phyloP scores from a whole-genome alignment of 2,888 invertebrate species.

The Caenorhabditis uteleia region DNA sequence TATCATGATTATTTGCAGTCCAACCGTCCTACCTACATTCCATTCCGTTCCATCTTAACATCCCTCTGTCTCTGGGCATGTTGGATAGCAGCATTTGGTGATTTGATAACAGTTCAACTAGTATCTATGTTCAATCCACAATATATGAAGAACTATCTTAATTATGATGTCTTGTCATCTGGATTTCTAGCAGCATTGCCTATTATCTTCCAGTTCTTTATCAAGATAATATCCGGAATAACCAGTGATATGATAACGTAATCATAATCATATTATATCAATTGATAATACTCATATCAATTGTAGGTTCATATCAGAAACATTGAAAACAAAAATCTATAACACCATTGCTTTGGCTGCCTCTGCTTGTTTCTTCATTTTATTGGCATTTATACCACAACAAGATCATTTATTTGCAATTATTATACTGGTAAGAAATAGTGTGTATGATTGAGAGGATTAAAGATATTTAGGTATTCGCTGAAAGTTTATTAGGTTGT shows the following conservation, averaged over 20 bases:
- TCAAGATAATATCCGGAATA: conserved; percentile 37
- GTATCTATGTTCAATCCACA: conserved; percentile 50
- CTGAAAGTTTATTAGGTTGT: conserved; percentile 46
- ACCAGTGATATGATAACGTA: conserved; percentile 37
- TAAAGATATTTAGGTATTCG: conserved; percentile 24
- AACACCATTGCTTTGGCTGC: conserved; percentile 40
- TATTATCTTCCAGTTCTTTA: conserved; percentile 43
- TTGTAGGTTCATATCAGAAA: conserved; percentile 34
- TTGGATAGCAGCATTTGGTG: conserved; percentile 49
- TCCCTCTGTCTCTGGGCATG: conserved; percentile 40
- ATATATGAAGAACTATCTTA: conserved; percentile 48
- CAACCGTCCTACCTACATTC: conserved; percentile 33
- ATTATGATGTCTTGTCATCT: conserved; percentile 44
- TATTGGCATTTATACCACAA: conserved; percentile 40
- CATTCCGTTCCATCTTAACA: conserved; percentile 38
- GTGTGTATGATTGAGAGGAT: neutral
- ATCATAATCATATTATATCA: neutral
- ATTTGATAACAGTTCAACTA: conserved; percentile 44
- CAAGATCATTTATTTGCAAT: conserved; percentile 35
- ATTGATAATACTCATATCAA: neutral
- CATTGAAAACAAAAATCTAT: conserved; percentile 34
- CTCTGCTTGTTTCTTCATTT: conserved; percentile 38
- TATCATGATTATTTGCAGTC: conserved; percentile 5
- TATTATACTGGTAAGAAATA: conserved; percentile 32
- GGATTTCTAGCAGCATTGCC: conserved; percentile 46